A percentile compares a stretch with the other conserved stretches of the same genome.
These are phyloP conservation scores for Xenopus laevis DNA, from an alignment of 2,113 vertebrate species.

Conservation along the genomic window DNA sequence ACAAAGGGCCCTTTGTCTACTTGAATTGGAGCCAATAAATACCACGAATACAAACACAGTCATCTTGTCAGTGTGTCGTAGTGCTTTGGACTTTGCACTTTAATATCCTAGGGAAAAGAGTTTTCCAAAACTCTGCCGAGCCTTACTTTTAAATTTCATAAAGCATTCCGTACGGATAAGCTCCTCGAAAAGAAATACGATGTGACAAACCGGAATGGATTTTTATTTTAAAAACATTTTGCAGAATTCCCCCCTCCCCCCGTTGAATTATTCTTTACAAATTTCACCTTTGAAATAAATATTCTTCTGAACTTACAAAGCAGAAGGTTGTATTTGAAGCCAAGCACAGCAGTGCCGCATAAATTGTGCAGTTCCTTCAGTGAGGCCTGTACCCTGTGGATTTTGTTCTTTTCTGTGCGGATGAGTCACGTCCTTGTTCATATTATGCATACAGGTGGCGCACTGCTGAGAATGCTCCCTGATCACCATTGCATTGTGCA, in stretches of 20 bases:
- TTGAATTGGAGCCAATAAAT: too few relatives aligned
- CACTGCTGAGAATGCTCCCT: neutral
- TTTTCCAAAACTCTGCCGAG: too few relatives aligned
- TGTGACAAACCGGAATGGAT: neutral
- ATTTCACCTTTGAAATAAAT: constrained; percentile 1
- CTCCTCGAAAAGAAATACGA: neutral
- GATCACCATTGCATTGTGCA: neutral
- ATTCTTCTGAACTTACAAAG: neutral
- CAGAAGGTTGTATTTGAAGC: neutral
- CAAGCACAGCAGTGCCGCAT: constrained; percentile 1
- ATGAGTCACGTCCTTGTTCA: neutral
- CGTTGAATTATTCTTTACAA: neutral
- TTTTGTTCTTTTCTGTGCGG: neutral
- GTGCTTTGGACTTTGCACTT: too few relatives aligned
- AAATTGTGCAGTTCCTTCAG: neutral
- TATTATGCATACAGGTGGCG: neutral
- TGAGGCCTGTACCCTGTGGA: neutral
- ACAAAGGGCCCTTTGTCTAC: too few relatives aligned
- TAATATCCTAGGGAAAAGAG: too few relatives aligned
- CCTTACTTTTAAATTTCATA: too few relatives aligned
- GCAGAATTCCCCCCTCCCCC: neutral
- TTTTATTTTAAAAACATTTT: neutral
- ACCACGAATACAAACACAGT: too few relatives aligned
- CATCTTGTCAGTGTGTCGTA: too few relatives aligned
- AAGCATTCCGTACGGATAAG: too few relatives aligned